Evolutionary conservation across 2,888 invertebrate species (phyloP), one percentile per base, ranked within the genome.

Genomic region (Flexamia atlantica): DNA sequence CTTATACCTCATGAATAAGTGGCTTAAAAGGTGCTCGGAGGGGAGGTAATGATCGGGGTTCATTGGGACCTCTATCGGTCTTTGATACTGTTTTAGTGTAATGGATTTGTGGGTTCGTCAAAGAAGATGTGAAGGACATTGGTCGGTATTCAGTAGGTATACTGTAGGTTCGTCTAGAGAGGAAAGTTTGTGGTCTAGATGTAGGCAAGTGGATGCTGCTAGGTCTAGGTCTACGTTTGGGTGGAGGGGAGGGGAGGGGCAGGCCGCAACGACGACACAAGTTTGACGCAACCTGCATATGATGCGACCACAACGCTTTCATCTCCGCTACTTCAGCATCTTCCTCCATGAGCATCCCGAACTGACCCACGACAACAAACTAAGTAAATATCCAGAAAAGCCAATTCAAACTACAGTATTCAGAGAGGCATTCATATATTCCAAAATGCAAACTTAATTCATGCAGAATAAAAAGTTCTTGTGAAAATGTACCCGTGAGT

Each of bases 261-360:
- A 83, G 72, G 81, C 87, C 86, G 85, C 88, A 88, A 42, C 84
- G 85, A 72, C 85, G 86, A 86, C 88, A 88, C 68, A 87, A 83
- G 40, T 76, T 85, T 72, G 87, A 85, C 50, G 87, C 87, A 74
- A 87, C 85, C 83, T 85, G 86, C 83, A 87, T 83, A 85, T 88
- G 88, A 82, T 88, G 88, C 14, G 87, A 87, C 87, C 88, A 87
- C 85, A 87, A 85, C 50, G 87, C 87, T 83, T 87, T 87, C 85
- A 88, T 88, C 85, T 88, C 88, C 42, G 86, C 87, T 17, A 88
- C 85, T 84, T 88, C 88, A 81, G 87, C 88, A 84, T 88, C 88
- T 84, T 88, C 88, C 72, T 86, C 88, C 20, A 83, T n/a, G 12
- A 64, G 28, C 64, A 64, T 64, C 30, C 64, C 64, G 30, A 64